A percentile compares a stretch with the other conserved stretches of the same genome.
Conservation (phyloP, 2,113 vertebrate species). For the Eudyptes chrysolophus region DNA sequence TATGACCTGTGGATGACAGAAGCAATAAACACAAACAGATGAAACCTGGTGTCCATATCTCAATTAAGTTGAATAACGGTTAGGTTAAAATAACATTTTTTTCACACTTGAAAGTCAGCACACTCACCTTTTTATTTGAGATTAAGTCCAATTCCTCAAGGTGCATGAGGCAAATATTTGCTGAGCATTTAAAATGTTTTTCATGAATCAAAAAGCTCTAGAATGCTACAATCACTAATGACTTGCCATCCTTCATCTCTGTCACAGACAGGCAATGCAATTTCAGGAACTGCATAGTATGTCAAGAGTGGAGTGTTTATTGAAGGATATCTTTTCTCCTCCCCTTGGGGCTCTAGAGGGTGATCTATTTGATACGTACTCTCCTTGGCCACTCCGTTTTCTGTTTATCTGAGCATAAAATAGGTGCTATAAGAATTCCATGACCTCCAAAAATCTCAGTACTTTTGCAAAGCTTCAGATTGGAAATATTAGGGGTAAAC, state of each 20-base stretch:
- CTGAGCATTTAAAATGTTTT: not conserved
- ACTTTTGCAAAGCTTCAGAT: not conserved
- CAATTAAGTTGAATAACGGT: accelerated
- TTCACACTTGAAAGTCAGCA: not conserved
- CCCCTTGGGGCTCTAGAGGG: not conserved
- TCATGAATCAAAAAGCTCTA: not conserved
- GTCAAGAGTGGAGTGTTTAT: not conserved
- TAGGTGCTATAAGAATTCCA: not conserved
- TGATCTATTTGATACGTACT: not conserved
- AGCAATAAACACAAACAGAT: not conserved
- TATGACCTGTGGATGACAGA: not conserved
- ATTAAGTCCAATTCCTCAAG: not conserved
- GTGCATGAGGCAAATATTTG: not conserved
- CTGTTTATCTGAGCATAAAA: not conserved
- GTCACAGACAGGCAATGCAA: not conserved
- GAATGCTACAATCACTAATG: not conserved
- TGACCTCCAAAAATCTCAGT: not conserved
- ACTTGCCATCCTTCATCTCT: not conserved
- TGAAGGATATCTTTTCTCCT: not conserved
- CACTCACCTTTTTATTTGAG: not conserved
- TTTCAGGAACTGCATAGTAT: not conserved
- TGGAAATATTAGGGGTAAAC: not conserved
- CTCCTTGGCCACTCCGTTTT: not conserved
- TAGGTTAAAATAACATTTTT: not conserved
- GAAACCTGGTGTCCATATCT: not conserved